Conservation (phyloP, 2,113 vertebrate genomes). For the Malurus elegans region DNA sequence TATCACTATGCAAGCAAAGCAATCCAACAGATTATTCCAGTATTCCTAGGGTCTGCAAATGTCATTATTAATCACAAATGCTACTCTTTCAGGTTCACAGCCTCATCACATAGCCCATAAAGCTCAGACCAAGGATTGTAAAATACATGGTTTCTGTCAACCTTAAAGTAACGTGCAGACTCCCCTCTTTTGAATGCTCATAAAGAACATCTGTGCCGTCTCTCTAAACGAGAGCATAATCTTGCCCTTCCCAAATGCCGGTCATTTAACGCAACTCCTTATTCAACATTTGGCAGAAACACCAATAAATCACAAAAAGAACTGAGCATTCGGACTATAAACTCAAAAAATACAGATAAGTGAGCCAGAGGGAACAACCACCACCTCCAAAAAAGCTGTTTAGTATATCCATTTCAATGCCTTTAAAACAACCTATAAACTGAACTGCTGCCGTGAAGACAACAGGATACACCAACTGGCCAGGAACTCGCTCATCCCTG, state of each 20-base stretch:
- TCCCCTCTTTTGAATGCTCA: neutral
- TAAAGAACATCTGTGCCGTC: constrained; percentile 20
- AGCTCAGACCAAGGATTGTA: neutral
- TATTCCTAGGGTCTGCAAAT: constrained; percentile 25
- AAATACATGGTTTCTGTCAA: constrained; percentile 19
- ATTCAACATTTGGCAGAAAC: neutral
- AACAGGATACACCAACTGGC: neutral
- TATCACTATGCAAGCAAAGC: neutral
- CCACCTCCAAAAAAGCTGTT: neutral
- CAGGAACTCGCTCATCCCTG: neutral
- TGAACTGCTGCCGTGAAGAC: neutral
- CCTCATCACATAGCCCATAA: neutral
- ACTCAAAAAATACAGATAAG: neutral
- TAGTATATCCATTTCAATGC: neutral
- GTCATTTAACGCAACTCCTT: neutral
- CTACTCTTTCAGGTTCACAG: constrained; percentile 38
- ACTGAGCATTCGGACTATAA: neutral
- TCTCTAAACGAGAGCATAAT: neutral
- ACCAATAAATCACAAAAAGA: constrained; percentile 10
- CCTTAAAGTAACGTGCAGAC: neutral
- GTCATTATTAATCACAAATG: constrained; percentile 44
- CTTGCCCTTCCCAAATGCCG: neutral
- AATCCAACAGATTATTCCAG: neutral
- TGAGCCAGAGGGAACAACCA: neutral
- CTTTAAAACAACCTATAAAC: constrained; percentile 5